Evolutionary conservation across 2,888 invertebrate genomes (phyloP).

Genomic region (Drosophila subquinaria): DNA sequence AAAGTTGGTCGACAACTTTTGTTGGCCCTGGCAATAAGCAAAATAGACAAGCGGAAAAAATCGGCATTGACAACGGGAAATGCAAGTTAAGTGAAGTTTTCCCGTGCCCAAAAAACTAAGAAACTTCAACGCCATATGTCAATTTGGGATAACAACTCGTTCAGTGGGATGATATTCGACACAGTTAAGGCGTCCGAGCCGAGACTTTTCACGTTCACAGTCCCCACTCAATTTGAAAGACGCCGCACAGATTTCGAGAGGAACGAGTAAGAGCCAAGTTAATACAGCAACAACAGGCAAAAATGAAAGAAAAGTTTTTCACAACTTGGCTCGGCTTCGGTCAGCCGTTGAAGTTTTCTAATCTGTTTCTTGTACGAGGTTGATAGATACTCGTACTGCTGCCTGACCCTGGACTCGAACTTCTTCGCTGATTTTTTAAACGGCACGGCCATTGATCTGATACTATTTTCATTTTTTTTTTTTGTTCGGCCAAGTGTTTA

Average conservation of each 20-base stretch:
- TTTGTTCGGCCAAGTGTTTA: constrained; percentile 62
- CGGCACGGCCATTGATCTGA: constrained; percentile 60
- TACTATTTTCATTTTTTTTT: constrained; percentile 26
- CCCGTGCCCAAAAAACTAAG: constrained; percentile 4
- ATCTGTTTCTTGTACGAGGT: constrained; percentile 61
- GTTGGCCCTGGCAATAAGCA: constrained; percentile 56
- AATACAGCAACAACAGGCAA: constrained; percentile 1
- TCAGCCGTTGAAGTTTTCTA: constrained; percentile 70
- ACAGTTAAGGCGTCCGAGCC: constrained; percentile 37
- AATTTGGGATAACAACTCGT: constrained; percentile 76
- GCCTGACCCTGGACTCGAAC: constrained; percentile 24
- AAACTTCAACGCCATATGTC: constrained; percentile 75
- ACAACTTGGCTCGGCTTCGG: constrained; percentile 63
- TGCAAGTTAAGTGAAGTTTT: constrained; percentile 19
- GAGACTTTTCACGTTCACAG: constrained; percentile 21
- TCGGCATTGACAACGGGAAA: constrained; percentile 64
- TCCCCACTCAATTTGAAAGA: constrained; percentile 64
- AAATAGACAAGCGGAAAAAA: constrained; percentile 70
- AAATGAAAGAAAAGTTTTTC: constrained; percentile 50
- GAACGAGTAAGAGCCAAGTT: neutral
- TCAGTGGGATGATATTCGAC: constrained; percentile 55
- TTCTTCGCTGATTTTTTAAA: constrained; percentile 53
- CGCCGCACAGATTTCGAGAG: constrained; percentile 37
- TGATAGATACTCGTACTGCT: constrained; percentile 1
- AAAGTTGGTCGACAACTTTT: constrained; percentile 51